Evolutionary conservation across 2,888 invertebrate genomes (phyloP).

Genomic region (Melanostoma scalare): DNA sequence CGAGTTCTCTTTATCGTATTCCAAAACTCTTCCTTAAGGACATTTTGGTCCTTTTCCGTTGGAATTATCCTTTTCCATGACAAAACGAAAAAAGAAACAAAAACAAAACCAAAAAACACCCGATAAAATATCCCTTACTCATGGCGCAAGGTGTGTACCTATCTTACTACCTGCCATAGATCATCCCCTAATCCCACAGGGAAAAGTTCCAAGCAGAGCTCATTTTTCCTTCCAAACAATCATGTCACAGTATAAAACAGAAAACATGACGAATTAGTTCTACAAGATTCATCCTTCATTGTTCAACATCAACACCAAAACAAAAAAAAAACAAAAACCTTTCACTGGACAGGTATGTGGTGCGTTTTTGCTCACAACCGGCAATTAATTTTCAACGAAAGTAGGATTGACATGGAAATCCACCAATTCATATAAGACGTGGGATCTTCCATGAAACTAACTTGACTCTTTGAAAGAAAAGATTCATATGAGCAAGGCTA

Average conservation of each 20-base stretch:
- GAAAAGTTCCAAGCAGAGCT: slow-evolving; percentile 48
- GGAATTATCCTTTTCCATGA: slow-evolving; percentile 28
- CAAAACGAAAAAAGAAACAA: slow-evolving; percentile 1
- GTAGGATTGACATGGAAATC: too few species aligned
- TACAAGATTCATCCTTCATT: background rate
- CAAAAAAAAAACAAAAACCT: too few species aligned
- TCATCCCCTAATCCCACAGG: slow-evolving; percentile 61
- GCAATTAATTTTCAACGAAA: too few species aligned
- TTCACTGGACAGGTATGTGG: too few species aligned
- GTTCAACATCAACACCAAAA: background rate
- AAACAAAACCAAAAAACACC: background rate
- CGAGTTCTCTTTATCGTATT: background rate
- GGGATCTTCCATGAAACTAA: too few species aligned
- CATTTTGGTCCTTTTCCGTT: slow-evolving; percentile 6
- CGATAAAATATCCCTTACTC: slow-evolving; percentile 38
- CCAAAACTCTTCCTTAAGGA: background rate
- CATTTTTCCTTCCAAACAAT: slow-evolving; percentile 28
- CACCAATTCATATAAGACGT: too few species aligned
- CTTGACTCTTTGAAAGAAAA: too few species aligned
- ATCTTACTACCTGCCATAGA: slow-evolving; percentile 63
- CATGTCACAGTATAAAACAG: background rate
- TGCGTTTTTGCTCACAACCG: too few species aligned
- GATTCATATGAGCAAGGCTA: too few species aligned
- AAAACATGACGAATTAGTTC: background rate
- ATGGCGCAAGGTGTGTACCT: slow-evolving; percentile 64